These are phyloP conservation scores for Urocyon cinereoargenteus DNA, from an alignment of 2,797 vertebrate species.

Conservation along the genomic window DNA sequence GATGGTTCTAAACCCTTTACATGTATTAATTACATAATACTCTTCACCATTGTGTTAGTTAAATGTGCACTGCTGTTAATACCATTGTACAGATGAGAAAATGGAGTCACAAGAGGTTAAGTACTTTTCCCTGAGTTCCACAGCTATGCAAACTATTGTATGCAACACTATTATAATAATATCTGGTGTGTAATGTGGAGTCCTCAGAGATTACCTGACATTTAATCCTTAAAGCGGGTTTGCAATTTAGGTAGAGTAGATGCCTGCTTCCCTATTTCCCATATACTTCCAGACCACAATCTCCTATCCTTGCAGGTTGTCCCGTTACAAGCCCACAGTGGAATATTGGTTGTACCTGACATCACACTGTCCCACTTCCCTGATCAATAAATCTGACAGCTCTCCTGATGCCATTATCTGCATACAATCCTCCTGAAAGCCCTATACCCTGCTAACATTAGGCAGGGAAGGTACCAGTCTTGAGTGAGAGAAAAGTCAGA, in stretches of 20 bases:
- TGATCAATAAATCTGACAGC: neutral
- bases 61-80: neutral
- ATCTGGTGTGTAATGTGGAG: neutral
- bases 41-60: neutral
- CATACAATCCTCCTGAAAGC: neutral
- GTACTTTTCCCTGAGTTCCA: neutral
- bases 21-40: neutral
- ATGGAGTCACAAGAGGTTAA: constrained; percentile 13
- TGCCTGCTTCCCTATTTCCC: neutral
- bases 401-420: neutral
- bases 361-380: neutral
- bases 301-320: neutral
- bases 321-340: neutral
- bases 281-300: neutral
- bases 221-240: neutral
- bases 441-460: neutral
- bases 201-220: neutral
- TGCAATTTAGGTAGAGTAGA: neutral
- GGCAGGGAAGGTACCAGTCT: neutral
- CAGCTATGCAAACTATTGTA: neutral
- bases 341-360: neutral
- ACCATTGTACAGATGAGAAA: constrained; percentile 8
- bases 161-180: neutral
- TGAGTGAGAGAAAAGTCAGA: neutral
- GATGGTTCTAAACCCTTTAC: neutral